Base-by-base conservation (phyloP, 1,140 invertebrate species). In the Lordiphosa mommai region DNA sequence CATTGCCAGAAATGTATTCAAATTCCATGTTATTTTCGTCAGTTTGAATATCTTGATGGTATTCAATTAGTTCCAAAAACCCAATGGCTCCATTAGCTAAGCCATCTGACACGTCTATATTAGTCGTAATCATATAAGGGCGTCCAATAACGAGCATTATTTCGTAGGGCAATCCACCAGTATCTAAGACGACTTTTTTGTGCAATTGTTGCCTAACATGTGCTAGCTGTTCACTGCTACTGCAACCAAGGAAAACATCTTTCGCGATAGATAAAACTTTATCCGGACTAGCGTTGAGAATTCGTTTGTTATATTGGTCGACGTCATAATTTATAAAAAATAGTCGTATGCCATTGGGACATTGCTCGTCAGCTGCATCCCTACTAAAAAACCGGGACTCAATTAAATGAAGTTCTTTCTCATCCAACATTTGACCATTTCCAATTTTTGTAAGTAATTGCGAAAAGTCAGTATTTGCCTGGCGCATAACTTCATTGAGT, bases 81-180 rank as follows among this genome's bases (percentile, higher is more conserved):
- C 37, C 37, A 3, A n/a, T 17, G 1, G 37, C 37, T 9, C 37
- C 37, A 38, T 38, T 38, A 3, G 37, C 37, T n/a, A 20, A 20
- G 14, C 37, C 37, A 17, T 38, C 37, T 38, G 14, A 16, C 9
- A 38, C 37, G 37, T 38, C 37, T 20, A 38, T 38, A n/a, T 38
- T 38, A 14, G 37, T 38, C 2, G 37, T 38, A 4, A 38, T 38
- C 7, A 38, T 38, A 17, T 38, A 17, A 9, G 37, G 37, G 8
- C 17, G 14, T 9, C n/a, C 4, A n/a, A 38, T 9, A 17, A 38
- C 14, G 7, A 38, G 17, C 9, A 4, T 14, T 17, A 4, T 38
- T 38, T 38, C 37, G 37, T 38, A 38, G 8, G 37, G 37, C n/a
- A 38, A 38, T 3, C 37, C 37, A 17, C 37, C 37, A 17, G 37